Evolutionary conservation across 2,797 vertebrate genomes (phyloP).

Genomic region (Bucorvus abyssinicus): DNA sequence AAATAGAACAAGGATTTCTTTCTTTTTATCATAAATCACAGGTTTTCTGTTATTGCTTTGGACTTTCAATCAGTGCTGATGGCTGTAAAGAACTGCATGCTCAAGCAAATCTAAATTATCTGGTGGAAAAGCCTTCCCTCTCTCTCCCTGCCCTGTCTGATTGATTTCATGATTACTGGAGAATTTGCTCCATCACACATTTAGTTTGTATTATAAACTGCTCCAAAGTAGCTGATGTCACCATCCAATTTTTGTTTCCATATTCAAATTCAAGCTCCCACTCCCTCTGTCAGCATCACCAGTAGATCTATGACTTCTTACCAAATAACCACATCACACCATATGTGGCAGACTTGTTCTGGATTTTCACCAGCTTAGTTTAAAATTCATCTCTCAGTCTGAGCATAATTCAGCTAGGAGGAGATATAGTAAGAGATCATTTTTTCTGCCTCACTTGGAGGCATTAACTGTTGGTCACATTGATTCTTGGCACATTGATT

Average conservation of each 20-base stretch:
- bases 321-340: not conserved
- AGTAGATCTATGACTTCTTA: not conserved
- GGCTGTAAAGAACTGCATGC: not conserved
- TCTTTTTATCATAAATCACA: slow-evolving; percentile 1
- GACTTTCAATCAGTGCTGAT: not conserved
- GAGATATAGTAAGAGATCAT: not conserved
- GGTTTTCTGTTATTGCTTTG: not conserved
- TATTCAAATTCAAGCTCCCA: not conserved
- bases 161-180: not conserved
- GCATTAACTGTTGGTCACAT: not conserved
- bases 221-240: not conserved
- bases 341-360: not conserved
- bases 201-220: not conserved
- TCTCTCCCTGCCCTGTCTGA: not conserved
- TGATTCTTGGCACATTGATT: not conserved
- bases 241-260: not conserved
- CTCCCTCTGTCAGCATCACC: not conserved
- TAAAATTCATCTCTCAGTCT: not conserved
- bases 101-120: not conserved
- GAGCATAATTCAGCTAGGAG: not conserved
- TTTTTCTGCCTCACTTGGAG: not conserved
- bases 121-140: not conserved
- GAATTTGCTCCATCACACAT: not conserved
- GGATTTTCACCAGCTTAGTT: not conserved
- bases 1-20: not conserved